A percentile compares a stretch with the other conserved stretches of the same genome.
Conservation (phyloP, 2,888 invertebrate genomes). For the Pogonocherus hispidulus region DNA sequence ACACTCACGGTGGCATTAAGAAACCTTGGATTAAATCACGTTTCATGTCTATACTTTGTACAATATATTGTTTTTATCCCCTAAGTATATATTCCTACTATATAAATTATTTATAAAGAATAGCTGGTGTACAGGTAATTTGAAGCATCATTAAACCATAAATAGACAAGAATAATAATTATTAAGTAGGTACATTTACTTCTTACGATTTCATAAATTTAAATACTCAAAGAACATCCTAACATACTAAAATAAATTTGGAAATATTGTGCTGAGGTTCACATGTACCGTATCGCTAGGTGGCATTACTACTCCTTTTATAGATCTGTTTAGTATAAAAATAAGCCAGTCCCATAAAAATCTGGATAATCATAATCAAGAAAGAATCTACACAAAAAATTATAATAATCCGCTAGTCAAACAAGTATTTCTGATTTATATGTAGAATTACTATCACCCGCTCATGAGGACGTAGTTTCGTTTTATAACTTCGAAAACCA, state of each 20-base stretch:
- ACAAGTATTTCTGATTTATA: not conserved
- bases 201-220: too few relatives aligned
- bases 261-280: too few relatives aligned
- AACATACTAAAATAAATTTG: too few relatives aligned
- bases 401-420: not conserved
- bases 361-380: not conserved
- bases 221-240: too few relatives aligned
- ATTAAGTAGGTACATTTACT: too few relatives aligned
- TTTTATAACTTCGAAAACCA: not conserved
- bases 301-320: too few relatives aligned
- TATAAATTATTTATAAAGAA: not conserved
- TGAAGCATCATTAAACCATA: too few relatives aligned
- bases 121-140: not conserved
- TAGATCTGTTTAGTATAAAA: too few relatives aligned
- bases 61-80: not conserved
- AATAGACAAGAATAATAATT: too few relatives aligned
- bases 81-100: not conserved
- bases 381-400: not conserved
- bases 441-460: not conserved
- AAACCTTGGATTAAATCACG: not conserved
- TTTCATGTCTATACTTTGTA: not conserved
- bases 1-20: not conserved
- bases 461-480: not conserved
- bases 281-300: too few relatives aligned
- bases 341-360: too few relatives aligned